Base-by-base conservation (phyloP, 2,797 vertebrate species). In the Arrhamphus sclerolepis region DNA sequence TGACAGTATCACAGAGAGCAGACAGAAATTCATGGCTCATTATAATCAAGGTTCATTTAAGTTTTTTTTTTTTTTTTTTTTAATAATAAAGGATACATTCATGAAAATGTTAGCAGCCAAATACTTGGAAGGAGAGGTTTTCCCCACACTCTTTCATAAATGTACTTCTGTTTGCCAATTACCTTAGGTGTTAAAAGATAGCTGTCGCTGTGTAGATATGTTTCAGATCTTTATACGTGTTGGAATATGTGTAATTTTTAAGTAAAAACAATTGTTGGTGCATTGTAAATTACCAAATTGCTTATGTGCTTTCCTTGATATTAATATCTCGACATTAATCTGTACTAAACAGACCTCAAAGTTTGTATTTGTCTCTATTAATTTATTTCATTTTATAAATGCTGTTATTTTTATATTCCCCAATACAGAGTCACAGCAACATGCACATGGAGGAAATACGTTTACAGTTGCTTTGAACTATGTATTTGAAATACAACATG, bases 391-490 rank as follows among this genome's bases (percentile, higher is more conserved):
- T 85, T 86, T 89, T 88, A 68, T 87, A 85, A 85, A 82, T 74
- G n/a, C n/a, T n/a, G 71, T 68, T 89, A 83, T 92, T 91, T 90
- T 89, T 91, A 72, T 90, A 89, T 85, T 82, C 69, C 40, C 38
- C 74, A 82, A 58, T 70, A 72, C 51, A 67, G 28, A 71, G 73
- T 82, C 80, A 64, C 24, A 75, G 89, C 85, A 87, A 88, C 84
- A 82, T 86, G 90, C 89, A 88, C 89, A 89, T 79, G 40, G 38
- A 65, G 39, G n/a, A 80, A 72, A 78, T 66, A 85, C 85, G 90
- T 92, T 92, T 91, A 92, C 89, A 90, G 84, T 90, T 89, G 85
- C 83, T 85, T 75, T 75, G 62, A 77, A 81, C 70, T 67, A 71
- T 73, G 74, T 81, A 71, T 86, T 86, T 77, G 43, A 74, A 78